These are phyloP conservation scores for Henicopernis longicauda DNA, from an alignment of 2,113 vertebrate species.

Conservation along the genomic window DNA sequence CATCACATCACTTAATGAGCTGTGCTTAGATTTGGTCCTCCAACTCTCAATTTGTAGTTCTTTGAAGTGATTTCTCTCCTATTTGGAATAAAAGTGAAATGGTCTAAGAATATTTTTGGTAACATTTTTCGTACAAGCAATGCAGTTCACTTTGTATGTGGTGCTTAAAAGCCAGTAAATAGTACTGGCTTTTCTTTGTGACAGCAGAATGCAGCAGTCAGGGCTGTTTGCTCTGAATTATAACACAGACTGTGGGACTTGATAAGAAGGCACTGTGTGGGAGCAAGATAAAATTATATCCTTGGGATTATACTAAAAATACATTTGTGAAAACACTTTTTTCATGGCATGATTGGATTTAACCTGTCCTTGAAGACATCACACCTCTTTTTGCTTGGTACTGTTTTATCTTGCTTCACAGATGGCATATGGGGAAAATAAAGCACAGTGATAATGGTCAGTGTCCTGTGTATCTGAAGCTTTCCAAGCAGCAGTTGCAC, in stretches of 20 bases:
- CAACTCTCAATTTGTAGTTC: neutral
- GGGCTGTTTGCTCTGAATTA: conserved; percentile 20
- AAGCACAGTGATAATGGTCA: neutral
- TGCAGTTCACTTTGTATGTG: neutral
- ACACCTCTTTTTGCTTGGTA: neutral
- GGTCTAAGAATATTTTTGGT: neutral
- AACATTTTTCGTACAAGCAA: neutral
- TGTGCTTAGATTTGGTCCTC: neutral
- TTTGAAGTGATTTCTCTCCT: neutral
- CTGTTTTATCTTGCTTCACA: conserved; percentile 49
- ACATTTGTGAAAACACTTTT: neutral
- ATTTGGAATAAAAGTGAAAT: neutral
- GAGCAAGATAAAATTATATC: conserved; percentile 46
- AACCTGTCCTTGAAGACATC: conserved; percentile 50
- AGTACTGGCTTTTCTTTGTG: neutral
- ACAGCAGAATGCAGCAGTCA: neutral
- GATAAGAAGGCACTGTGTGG: conserved; percentile 26
- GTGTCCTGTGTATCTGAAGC: neutral
- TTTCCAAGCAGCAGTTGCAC: neutral
- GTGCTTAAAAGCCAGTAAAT: neutral
- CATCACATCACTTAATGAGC: neutral
- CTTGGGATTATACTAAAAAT: conserved; percentile 45
- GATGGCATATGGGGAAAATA: neutral
- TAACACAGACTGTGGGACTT: neutral
- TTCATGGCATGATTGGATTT: neutral